These are phyloP conservation scores for Tadarida brasiliensis DNA, from an alignment of 2,797 vertebrate species.

Conservation along the genomic window DNA sequence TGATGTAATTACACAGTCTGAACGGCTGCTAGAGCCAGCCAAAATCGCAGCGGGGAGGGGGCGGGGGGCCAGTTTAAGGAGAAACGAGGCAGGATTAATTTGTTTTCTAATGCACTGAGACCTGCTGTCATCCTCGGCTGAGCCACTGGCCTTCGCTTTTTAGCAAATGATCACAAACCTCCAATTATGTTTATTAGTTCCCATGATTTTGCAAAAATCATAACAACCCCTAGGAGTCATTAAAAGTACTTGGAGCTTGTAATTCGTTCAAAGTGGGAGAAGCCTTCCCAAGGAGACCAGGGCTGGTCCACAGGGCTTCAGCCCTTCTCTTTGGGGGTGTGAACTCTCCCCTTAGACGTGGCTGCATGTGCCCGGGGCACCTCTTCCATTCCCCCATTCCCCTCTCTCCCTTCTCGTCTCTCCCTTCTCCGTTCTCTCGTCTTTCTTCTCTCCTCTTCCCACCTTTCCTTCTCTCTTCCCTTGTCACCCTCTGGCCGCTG, in stretches of 20 bases:
- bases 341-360: not conserved
- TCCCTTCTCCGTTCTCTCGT: not conserved
- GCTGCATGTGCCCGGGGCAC: no score
- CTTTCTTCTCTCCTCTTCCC: not conserved
- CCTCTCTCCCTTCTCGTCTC: not conserved
- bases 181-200: not conserved
- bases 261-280: not conserved
- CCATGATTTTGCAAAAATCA: slow-evolving; percentile 51
- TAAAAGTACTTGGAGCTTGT: not conserved
- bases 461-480: not conserved
- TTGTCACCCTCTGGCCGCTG: not conserved
- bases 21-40: slow-evolving; percentile 55
- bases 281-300: not conserved
- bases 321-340: not conserved
- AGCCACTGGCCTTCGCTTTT: slow-evolving; percentile 15
- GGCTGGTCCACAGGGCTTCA: not conserved
- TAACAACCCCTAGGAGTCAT: slow-evolving; percentile 21
- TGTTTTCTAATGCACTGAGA: slow-evolving; percentile 37
- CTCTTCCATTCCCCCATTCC: not conserved
- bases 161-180: slow-evolving; percentile 34
- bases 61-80: not conserved
- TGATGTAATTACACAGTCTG: slow-evolving; percentile 56
- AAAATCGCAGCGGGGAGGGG: not conserved
- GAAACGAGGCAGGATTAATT: slow-evolving; percentile 64
- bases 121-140: slow-evolving; percentile 20